These are phyloP conservation scores for Drosophila kambysellisi DNA, from an alignment of 2,888 invertebrate species.

Conservation along the genomic window DNA sequence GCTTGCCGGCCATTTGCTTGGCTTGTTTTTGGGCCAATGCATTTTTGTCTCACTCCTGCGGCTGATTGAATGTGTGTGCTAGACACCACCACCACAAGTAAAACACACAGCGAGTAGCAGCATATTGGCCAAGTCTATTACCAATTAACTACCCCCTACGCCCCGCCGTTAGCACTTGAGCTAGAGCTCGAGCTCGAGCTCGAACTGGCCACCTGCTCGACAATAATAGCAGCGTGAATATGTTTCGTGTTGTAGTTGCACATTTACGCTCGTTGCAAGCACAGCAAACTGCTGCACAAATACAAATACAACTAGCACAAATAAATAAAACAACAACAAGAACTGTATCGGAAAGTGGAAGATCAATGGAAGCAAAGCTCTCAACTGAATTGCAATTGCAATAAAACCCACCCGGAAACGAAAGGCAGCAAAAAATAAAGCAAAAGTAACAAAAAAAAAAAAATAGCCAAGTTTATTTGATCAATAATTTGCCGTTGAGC, in stretches of 20 bases:
- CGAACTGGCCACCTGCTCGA: conserved; percentile 42
- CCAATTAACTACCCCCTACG: conserved; percentile 67
- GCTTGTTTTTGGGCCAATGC: conserved; percentile 27
- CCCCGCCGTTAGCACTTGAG: conserved; percentile 12
- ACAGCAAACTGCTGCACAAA: conserved; percentile 35
- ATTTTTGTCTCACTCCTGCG: conserved; percentile 42
- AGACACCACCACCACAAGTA: conserved; percentile 38
- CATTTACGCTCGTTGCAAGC: conserved; percentile 68
- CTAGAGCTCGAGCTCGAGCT: conserved; percentile 9
- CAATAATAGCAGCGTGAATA: conserved; percentile 34
- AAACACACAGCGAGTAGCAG: conserved; percentile 10
- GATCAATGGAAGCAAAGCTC: conserved; percentile 19
- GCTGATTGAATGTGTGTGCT: conserved; percentile 4
- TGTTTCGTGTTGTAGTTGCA: conserved; percentile 64
- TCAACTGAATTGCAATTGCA: conserved; percentile 24
- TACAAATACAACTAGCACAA: neutral
- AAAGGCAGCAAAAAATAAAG: conserved; percentile 5
- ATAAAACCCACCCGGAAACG: conserved; percentile 7
- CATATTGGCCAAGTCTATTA: conserved; percentile 70
- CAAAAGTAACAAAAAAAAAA: conserved; percentile 19
- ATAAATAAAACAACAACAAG: neutral
- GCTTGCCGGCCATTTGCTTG: conserved; percentile 13
- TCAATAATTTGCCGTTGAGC: conserved; percentile 73
- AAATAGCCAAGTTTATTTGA: conserved; percentile 72
- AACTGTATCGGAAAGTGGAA: conserved; percentile 14